Base-by-base conservation (phyloP, 2,888 invertebrate species). In the Exephanes ischioxanthus region DNA sequence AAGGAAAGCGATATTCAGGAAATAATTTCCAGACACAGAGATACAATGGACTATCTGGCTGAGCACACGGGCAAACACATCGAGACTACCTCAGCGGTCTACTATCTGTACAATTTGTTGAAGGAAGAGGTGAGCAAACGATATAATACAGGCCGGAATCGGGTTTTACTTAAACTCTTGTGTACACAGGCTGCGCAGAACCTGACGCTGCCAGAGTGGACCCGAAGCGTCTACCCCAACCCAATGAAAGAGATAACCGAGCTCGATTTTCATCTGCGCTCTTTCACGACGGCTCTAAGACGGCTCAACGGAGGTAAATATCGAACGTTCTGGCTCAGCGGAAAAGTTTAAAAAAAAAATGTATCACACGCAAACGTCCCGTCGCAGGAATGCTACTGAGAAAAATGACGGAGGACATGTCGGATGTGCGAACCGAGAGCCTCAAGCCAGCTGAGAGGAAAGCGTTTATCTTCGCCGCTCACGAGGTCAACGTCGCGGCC, bases 141-240 rank as follows among this genome's bases (percentile, higher is more conserved):
- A 41, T 70, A 0, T 22, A 51, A 67, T 73, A 14, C n/a, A 5
- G 14, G 19, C 58, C 14, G 51, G 14, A n/a, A 70, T 79, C 70
- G 75, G 45, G 16, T 48, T 16, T 48, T 16, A 48, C 3, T 48
- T 16, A 16, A 16, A 3, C 45, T 48, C 45, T 48, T 66, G 48
- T 87, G 51, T 67, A n/a, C 26, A 22, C 53, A 93, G 93, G 84
- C 87, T 6, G 89, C 90, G 14, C 92, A 93, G 87, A 93, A 93
- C 85, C 86, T 93, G 80, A 92, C 93, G 2, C 89, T 95, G n/a
- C 95, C 95, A 6, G 89, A 90, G 9, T 95, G 95, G 95, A 94
- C 94, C 0, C 84, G 90, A 33, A 87, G 88, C 22, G 93, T 94
- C 0, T 94, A 92, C 84, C 94, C 94, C 0, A 90, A 91, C 58